Percentiles rank a stretch among this genome's conserved stretches.
Evolutionary conservation across 2,113 vertebrate species (phyloP).

Genomic region (Falcunculus frontatus): DNA sequence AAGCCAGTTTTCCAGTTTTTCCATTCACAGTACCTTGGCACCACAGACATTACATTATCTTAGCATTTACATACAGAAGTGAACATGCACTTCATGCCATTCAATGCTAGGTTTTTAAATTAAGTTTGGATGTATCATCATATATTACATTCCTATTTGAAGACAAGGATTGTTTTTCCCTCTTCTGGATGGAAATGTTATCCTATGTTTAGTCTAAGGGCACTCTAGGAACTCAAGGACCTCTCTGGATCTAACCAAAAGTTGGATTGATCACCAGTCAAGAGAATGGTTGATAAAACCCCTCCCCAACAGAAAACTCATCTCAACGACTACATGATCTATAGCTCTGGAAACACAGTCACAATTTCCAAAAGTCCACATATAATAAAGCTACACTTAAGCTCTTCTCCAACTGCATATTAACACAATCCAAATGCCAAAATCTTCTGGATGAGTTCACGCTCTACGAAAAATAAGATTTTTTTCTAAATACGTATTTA

Average conservation of each 20-base stretch:
- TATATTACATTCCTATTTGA: not conserved
- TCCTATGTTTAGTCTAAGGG: not conserved
- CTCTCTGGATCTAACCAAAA: not conserved
- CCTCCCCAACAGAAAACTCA: not conserved
- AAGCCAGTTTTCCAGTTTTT: not conserved
- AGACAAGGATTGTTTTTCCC: not conserved
- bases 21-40: not conserved
- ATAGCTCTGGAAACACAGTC: not conserved
- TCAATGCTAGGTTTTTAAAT: not conserved
- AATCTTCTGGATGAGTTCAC: not conserved
- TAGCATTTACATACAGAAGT: not conserved
- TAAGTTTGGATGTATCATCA: not conserved
- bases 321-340: not conserved
- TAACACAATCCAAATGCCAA: not conserved
- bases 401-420: not conserved
- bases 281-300: not conserved
- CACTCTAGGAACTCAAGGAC: not conserved
- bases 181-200: not conserved
- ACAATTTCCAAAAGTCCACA: not conserved
- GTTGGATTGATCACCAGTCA: not conserved
- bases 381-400: not conserved
- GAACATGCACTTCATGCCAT: fast-evolving
- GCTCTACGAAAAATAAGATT: not conserved
- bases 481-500: not conserved
- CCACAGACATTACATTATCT: not conserved